A percentile compares a stretch with the other conserved stretches of the same genome.
These are phyloP conservation scores for Pristionchus fissidentatus DNA, from an alignment of 2,888 invertebrate genomes.

Conservation along the genomic window DNA sequence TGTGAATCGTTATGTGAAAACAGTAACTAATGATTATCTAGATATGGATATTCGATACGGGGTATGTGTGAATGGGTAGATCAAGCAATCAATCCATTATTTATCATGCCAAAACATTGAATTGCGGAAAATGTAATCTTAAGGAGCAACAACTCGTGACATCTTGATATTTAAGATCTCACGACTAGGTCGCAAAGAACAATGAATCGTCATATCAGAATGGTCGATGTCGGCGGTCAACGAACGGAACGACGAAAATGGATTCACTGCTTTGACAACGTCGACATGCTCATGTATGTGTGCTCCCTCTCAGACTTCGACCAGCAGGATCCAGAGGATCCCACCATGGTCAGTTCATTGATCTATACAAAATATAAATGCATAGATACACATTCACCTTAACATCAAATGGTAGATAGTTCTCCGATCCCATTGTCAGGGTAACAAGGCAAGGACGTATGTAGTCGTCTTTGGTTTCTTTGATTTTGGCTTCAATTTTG, in stretches of 20 bases:
- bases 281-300: conserved; percentile 65
- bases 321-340: conserved; percentile 63
- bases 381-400: background rate
- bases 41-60: background rate
- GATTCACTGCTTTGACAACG: conserved; percentile 69
- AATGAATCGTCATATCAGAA: conserved; percentile 52
- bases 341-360: conserved; percentile 1
- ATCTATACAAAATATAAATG: no score
- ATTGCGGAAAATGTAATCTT: no score
- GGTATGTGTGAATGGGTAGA: no score
- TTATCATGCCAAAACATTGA: no score
- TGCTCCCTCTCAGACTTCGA: conserved; percentile 64
- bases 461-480: no score
- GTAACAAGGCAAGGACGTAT: no score
- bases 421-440: background rate
- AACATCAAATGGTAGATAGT: background rate
- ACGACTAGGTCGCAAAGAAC: background rate
- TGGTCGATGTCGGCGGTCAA: conserved; percentile 70
- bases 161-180: background rate
- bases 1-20: no score
- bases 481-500: no score
- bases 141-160: no score
- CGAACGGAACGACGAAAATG: conserved; percentile 66
- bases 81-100: no score
- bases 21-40: no score